Evolutionary conservation across 2,888 invertebrate genomes (phyloP), one percentile per base, ranked within the genome.

Genomic region (Pantelozetes paolii): DNA sequence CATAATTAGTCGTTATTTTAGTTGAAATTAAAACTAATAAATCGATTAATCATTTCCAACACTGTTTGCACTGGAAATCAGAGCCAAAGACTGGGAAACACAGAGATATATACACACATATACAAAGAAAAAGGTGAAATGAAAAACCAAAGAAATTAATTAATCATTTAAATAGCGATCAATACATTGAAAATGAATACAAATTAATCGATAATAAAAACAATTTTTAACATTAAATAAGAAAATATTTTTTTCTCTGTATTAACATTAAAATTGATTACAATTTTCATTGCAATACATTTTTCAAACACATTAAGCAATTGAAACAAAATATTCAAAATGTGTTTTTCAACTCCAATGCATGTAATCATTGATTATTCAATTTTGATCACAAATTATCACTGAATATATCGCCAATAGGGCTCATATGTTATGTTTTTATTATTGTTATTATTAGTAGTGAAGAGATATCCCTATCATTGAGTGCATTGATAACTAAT

Each of bases 11-110:
- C 40, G 50, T 50, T 13, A 18, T n/a, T 50, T 50, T 50, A 50
- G 20, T 50, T 45, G 20, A 36, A 36, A 50, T 50, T n/a, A 20
- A 1, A 50, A 50, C 6, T 50, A n/a, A n/a, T 50, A 50, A 50
- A 50, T 50, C n/a, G 13, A 50, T 50, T 50, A 50, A 50, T 50
- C 50, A 50, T 50, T 50, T 36, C n/a, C n/a, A n/a, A n/a, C n/a
- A n/a, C n/a, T n/a, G n/a, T 45, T 45, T 45, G 15, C 45, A 45
- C 45, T 45, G 45, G n/a, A n/a, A 45, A 18, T 45, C 2, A 11
- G 13, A 45, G 45, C 2, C 3, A 2, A 45, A 45, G 36, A 8
- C 36, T 36, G 36, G 11, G 36, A 2, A 36, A 11, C 36, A 36
- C 36, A 36, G 36, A 36, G 36, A 36, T 5, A 36, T 45, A 45